phyloP scores from a whole-genome alignment of 1,140 invertebrate species.

The Protaetia brevitarsis region DNA sequence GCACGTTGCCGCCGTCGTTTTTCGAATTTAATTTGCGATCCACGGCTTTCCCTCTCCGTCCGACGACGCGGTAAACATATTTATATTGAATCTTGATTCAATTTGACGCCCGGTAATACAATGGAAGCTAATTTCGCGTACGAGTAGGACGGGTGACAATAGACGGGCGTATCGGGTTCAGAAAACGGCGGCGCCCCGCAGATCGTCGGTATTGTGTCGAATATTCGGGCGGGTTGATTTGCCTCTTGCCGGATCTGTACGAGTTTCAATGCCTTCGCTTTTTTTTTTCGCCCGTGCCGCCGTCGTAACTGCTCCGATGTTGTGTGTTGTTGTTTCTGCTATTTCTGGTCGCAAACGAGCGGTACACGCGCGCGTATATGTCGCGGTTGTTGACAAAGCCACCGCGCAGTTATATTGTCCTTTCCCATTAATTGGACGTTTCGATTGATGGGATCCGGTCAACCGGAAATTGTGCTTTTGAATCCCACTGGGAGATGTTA shows the following conservation, averaged over 20 bases:
- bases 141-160: slow-evolving; percentile 4
- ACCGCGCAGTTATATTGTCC: slow-evolving; percentile 6
- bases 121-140: slow-evolving; percentile 19
- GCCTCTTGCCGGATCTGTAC: not conserved
- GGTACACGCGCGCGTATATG: not conserved
- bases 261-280: not conserved
- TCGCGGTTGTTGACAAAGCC: slow-evolving; percentile 19
- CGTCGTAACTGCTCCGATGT: not conserved
- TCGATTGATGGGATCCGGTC: slow-evolving; percentile 12
- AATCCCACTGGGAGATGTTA: not conserved
- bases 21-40: slow-evolving; percentile 13
- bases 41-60: no score
- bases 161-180: not conserved
- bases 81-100: slow-evolving; percentile 17
- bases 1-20: not conserved
- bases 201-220: not conserved
- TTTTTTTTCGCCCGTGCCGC: not conserved
- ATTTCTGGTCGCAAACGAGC: not conserved
- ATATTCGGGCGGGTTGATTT: not conserved
- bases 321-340: not conserved
- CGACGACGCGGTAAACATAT: not conserved
- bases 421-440: slow-evolving; percentile 11
- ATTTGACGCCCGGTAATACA: slow-evolving; percentile 17
- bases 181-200: not conserved
- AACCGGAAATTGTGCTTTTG: slow-evolving; percentile 18